Conservation (phyloP, 2,113 vertebrate species). For the Mesoclemmys tuberculata region DNA sequence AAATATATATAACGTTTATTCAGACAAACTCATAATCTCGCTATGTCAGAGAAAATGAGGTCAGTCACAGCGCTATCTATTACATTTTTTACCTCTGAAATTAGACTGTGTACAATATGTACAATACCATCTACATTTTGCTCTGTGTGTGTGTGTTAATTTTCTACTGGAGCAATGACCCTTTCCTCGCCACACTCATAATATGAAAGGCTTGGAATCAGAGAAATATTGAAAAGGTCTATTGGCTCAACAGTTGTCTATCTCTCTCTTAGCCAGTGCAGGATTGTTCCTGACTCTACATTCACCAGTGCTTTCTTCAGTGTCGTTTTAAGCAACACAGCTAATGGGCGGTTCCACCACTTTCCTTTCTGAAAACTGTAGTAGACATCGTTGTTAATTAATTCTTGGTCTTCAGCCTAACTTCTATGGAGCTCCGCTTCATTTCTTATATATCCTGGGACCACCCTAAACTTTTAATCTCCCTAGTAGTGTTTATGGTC, state of each 20-base stretch:
- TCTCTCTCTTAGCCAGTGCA: conserved; percentile 45
- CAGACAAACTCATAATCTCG: conserved; percentile 37
- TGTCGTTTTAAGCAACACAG: conserved; percentile 29
- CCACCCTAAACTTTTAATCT: neutral
- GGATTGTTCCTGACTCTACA: conserved; percentile 30
- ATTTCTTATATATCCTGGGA: neutral
- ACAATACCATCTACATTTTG: conserved; percentile 20
- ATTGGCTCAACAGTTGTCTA: conserved; percentile 60
- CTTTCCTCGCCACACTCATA: conserved; percentile 40
- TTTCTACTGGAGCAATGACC: conserved; percentile 50
- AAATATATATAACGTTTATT: neutral
- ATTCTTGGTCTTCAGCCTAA: conserved; percentile 1
- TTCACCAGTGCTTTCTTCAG: conserved; percentile 55
- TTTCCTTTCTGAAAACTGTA: conserved; percentile 1
- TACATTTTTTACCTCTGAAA: conserved; percentile 25
- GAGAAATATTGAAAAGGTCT: conserved; percentile 38
- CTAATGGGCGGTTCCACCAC: conserved; percentile 26
- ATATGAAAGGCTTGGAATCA: conserved; percentile 38
- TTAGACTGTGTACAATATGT: neutral
- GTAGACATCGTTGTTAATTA: neutral
- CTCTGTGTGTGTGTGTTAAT: conserved; percentile 27
- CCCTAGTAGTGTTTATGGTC: neutral
- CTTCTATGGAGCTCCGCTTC: neutral
- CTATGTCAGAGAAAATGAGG: conserved; percentile 20
- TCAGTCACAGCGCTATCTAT: conserved; percentile 32